Evolutionary conservation across 2,888 invertebrate genomes (phyloP).

Genomic region (Torymus texanus): DNA sequence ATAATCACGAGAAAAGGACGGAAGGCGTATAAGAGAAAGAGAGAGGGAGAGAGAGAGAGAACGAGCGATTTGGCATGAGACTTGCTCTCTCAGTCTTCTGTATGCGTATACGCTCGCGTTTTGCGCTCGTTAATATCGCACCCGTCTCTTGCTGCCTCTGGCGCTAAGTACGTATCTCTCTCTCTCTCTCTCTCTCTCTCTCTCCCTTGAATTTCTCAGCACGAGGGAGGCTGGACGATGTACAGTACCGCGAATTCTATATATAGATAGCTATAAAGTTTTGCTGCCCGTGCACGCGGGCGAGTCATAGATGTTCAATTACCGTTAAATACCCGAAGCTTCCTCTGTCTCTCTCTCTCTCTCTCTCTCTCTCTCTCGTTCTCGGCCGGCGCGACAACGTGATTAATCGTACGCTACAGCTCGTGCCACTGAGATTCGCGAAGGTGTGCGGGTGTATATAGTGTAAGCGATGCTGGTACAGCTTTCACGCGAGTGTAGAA

Average conservation of each 20-base stretch:
- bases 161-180: background rate
- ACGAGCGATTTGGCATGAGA: background rate
- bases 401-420: constrained; percentile 58
- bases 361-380: too few species aligned
- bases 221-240: background rate
- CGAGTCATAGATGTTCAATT: constrained; percentile 61
- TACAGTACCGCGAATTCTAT: background rate
- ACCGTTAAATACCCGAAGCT: constrained; percentile 61
- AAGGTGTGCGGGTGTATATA: too few species aligned
- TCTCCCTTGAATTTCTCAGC: constrained; percentile 1
- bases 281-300: background rate
- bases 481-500: too few species aligned
- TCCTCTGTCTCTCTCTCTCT: constrained; percentile 4
- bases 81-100: too few species aligned
- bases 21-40: background rate
- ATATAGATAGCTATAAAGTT: constrained; percentile 29
- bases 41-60: background rate
- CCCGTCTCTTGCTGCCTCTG: background rate
- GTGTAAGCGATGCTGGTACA: too few species aligned
- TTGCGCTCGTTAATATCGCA: constrained; percentile 52
- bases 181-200: constrained; percentile 1
- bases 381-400: constrained; percentile 41
- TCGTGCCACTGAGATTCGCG: too few species aligned
- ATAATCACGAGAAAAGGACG: background rate
- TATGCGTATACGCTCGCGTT: background rate